Evolutionary conservation across 2,888 invertebrate species (phyloP).

Genomic region (Drosophila mettleri): DNA sequence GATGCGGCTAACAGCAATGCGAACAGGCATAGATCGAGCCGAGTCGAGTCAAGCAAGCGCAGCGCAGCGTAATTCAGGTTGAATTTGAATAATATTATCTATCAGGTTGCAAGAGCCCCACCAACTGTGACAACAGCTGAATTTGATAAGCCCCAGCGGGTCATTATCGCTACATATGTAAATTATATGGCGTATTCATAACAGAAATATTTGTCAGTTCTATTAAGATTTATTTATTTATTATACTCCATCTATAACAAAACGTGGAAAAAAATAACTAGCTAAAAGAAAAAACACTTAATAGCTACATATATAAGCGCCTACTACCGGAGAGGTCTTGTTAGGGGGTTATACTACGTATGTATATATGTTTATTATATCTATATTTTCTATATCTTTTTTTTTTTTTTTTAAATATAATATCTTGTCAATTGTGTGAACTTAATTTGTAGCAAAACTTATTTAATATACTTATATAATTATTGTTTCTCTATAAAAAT

Average conservation of each 20-base stretch:
- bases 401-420: conserved; percentile 24
- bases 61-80: conserved; percentile 23
- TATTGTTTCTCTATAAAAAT: conserved; percentile 29
- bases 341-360: conserved; percentile 3
- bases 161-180: conserved; percentile 33
- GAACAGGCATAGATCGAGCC: conserved; percentile 49
- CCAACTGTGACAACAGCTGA: conserved; percentile 53
- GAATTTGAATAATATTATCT: conserved; percentile 70
- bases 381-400: conserved; percentile 28
- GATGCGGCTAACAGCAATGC: conserved; percentile 74
- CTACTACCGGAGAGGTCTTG: conserved; percentile 21
- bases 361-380: conserved; percentile 17
- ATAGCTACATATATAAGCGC: conserved; percentile 30
- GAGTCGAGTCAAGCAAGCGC: conserved; percentile 5
- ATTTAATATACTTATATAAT: conserved; percentile 16
- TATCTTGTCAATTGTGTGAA: conserved; percentile 40
- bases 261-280: conserved; percentile 46
- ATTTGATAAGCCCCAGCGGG: conserved; percentile 56
- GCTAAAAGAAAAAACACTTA: conserved; percentile 47
- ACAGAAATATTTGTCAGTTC: conserved; percentile 36
- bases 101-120: conserved; percentile 42
- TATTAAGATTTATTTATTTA: conserved; percentile 52
- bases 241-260: conserved; percentile 66
- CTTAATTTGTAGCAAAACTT: conserved; percentile 33
- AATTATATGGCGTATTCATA: conserved; percentile 18